Evolutionary conservation across 2,113 vertebrate genomes (phyloP), one percentile per base, ranked within the genome.

Genomic region (Ceyx cyanopectus): DNA sequence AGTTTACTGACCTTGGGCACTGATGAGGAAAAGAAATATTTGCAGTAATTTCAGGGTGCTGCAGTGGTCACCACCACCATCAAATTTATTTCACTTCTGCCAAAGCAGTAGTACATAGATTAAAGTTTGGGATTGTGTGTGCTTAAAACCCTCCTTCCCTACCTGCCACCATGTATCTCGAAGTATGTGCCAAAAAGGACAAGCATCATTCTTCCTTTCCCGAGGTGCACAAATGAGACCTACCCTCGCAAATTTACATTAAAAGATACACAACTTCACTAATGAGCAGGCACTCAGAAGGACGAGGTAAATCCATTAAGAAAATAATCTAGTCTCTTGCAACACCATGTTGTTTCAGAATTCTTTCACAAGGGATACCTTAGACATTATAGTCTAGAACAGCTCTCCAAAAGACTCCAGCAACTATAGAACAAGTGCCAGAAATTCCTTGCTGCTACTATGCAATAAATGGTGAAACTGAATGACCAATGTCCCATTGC

Each of bases 341-440:
- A 62, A 54, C 7, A 32, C 3, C 21, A 5, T 19, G 12, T 32
- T 12, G 5, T 65, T 76, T 3, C 20, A 86, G 57, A 77, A 3
- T 9, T 51, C 41, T 66, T 91, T 85, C 62, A 84, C 26, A 79
- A 45, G 15, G 15, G 41, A 40, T 56, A 53, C 10, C 23, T 81
- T 41, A 61, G 57, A 63, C 7, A 3, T 27, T 41, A 84, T 5
- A 43, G 16, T 16, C 78, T 48, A 74, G 56, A 57, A 27, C 7
- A 82, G 46, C 12, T 72, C 58, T 88, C 14, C 23, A 34, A n/a
- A 22, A 86, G 51, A 23, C 14, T 14, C 7, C 37, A 32, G 13
- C 16, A 62, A 4, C 26, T 60, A 16, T 0, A 70, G 34, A 7
- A 68, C 10, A 62, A 75, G 8, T 0, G 1, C 1, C 11, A 76